These are phyloP conservation scores for Steinernema scapterisci DNA, from an alignment of 2,888 invertebrate genomes.

Conservation along the genomic window DNA sequence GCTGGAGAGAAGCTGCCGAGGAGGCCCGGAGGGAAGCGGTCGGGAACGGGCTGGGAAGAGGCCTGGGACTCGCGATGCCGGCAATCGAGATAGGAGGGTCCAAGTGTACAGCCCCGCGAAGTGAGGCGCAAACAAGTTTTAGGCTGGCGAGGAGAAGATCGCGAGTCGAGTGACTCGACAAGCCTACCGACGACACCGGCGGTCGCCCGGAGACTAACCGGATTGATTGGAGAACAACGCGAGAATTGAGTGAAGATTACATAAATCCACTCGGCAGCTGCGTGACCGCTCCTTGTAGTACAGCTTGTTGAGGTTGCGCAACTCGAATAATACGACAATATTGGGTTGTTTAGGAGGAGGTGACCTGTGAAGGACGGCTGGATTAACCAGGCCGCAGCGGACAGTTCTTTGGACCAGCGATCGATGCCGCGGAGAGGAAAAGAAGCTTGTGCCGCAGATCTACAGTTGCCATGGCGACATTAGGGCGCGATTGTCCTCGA, in stretches of 20 bases:
- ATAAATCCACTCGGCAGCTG: constrained; percentile 31
- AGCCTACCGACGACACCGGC: not conserved
- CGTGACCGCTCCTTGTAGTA: not conserved
- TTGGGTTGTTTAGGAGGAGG: not conserved
- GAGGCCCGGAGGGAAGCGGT: constrained; percentile 7
- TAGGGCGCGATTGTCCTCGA: not conserved
- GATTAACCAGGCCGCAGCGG: not conserved
- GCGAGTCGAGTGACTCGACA: constrained; percentile 30
- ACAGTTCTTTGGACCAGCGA: constrained; percentile 1
- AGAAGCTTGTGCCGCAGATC: not conserved
- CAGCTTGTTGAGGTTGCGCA: not conserved
- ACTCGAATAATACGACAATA: constrained; percentile 22
- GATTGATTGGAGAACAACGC: constrained; percentile 13
- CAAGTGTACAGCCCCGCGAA: constrained; percentile 21
- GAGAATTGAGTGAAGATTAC: constrained; percentile 23
- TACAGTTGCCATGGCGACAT: constrained; percentile 25
- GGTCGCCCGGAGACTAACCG: not conserved
- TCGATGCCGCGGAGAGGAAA: not conserved
- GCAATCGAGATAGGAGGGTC: constrained; percentile 10
- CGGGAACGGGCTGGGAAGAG: constrained; percentile 16
- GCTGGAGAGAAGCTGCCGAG: constrained; percentile 1
- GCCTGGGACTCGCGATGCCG: not conserved
- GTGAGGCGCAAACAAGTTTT: constrained; percentile 29
- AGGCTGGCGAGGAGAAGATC: constrained; percentile 29
- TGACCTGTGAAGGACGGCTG: not conserved